Conservation (phyloP, 1,140 invertebrate genomes). For the Trichomalopsis sarcophagae region DNA sequence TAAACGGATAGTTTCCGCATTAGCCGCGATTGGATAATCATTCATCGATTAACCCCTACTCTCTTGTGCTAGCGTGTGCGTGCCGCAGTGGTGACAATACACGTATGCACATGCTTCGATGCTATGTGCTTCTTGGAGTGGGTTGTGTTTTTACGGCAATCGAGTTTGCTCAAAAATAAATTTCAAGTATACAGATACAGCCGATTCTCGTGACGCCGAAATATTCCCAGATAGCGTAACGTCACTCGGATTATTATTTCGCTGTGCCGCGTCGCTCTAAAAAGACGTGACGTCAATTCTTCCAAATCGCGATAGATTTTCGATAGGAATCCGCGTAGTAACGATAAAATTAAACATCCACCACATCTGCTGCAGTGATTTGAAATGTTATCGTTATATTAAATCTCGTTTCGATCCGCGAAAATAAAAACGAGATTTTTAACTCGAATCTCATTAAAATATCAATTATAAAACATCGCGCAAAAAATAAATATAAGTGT, state of each 20-base stretch:
- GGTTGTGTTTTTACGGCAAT: neutral
- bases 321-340: neutral
- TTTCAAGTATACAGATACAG: neutral
- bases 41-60: conserved; percentile 70
- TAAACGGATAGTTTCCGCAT: conserved; percentile 74
- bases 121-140: too few relatives aligned
- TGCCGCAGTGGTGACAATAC: too few relatives aligned
- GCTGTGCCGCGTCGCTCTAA: too few relatives aligned
- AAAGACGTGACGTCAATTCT: too few relatives aligned
- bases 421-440: neutral
- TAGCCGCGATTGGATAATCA: conserved; percentile 74
- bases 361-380: too few relatives aligned
- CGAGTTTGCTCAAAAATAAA: neutral
- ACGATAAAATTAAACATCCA: neutral
- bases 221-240: neutral
- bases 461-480: too few relatives aligned
- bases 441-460: neutral
- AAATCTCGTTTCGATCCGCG: neutral
- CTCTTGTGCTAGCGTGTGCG: neutral
- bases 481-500: neutral
- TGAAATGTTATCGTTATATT: neutral
- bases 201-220: neutral
- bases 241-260: too few relatives aligned
- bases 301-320: neutral
- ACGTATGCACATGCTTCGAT: too few relatives aligned